Evolutionary conservation across 2,888 invertebrate genomes (phyloP).

Genomic region (Melanotus villosus): DNA sequence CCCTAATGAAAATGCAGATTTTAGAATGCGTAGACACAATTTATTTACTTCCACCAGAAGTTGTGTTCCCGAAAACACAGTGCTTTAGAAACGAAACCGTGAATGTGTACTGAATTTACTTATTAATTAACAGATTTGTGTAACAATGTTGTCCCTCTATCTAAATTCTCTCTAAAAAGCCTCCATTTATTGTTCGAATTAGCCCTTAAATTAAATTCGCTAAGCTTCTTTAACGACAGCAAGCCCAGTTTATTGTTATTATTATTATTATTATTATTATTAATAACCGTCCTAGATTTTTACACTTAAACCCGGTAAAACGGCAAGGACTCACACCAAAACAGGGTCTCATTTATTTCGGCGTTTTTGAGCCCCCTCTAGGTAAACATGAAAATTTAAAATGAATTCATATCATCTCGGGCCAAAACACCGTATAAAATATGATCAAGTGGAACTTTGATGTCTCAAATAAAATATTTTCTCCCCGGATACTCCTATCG

Average conservation of each 20-base stretch:
- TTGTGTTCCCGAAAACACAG: constrained; percentile 25
- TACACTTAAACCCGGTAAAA: too few relatives aligned
- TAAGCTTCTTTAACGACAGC: too few relatives aligned
- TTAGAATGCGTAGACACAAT: constrained; percentile 43
- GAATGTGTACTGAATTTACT: constrained; percentile 24
- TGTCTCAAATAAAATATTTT: constrained; percentile 53
- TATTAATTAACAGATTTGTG: constrained; percentile 18
- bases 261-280: too few relatives aligned
- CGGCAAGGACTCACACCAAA: too few relatives aligned
- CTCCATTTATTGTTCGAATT: too few relatives aligned
- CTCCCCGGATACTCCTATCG: constrained; percentile 49
- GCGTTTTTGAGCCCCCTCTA: constrained; percentile 34
- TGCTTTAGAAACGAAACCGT: constrained; percentile 22
- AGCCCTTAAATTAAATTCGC: too few relatives aligned
- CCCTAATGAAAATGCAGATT: constrained; percentile 45
- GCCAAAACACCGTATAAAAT: constrained; percentile 49
- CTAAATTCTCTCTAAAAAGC: not conserved
- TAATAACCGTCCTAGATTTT: too few relatives aligned
- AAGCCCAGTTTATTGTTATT: too few relatives aligned
- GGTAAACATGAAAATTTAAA: constrained; percentile 44
- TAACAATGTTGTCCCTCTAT: not conserved
- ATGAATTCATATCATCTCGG: constrained; percentile 42
- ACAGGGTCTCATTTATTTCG: constrained; percentile 25
- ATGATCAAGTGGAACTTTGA: constrained; percentile 53
- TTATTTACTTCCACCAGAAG: constrained; percentile 39